Base-by-base conservation (phyloP, 1,140 invertebrate genomes). In the Acromyrmex heyeri region DNA sequence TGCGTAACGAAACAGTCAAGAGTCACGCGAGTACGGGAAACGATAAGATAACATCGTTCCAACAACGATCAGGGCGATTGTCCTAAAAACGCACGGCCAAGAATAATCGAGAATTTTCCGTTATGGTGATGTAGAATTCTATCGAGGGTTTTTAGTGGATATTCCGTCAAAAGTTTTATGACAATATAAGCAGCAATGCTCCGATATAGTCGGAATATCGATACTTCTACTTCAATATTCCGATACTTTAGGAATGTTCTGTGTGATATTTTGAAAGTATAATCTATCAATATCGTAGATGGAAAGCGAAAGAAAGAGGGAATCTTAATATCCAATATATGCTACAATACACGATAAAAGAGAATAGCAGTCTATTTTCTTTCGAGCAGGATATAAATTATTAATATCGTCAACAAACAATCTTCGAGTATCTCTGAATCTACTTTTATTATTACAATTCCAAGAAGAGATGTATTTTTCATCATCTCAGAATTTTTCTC, bases 21-120 rank as follows among this genome's bases (percentile, higher is more conserved):
- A 83, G 38, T 83, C 79, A 83, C 55, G 79, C 69, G 79, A 83
- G 27, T 24, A 34, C 2, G 38, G 53, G 7, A 61, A 38, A 75
- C 55, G 79, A 83, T 83, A 83, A 75, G 79, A 83, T 83, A 75
- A 75, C 44, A 83, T 83, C 69, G 79, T 14, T 18, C 38, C 79
- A 48, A 21, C 79, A 73, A 75, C 69, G 55, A 75, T 75, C 55
- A 44, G 16, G 16, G 55, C 57, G 79, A 83, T 83, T 75, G 69
- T 61, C 55, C 79, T 30, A 61, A 82, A 62, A 44, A 44, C 8
- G 38, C 69, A 67, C 34, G 38, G 7, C 7, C 8, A 34, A 61
- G 53, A 73, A 48, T 61, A 72, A 61, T 82, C 79, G 67, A 59
- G 55, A 69, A 83, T 73, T 82, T 73, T 82, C 79, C 50, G 30